These are phyloP conservation scores for Nyctibius grandis DNA, from an alignment of 2,797 vertebrate species.

Conservation along the genomic window DNA sequence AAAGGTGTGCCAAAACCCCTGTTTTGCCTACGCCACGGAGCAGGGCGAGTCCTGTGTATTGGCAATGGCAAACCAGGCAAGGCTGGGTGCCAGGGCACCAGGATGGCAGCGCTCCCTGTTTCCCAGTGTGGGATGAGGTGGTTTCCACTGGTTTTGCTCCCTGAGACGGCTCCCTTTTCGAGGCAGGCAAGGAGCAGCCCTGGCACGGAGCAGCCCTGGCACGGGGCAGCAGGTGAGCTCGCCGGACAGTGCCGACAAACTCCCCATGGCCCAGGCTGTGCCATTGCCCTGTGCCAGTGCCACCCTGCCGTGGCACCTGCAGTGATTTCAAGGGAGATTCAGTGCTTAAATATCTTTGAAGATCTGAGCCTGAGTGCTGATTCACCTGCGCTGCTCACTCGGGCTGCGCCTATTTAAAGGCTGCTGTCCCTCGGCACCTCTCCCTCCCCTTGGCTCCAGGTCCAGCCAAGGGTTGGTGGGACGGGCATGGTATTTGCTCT, in stretches of 20 bases:
- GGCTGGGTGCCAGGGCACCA: not conserved
- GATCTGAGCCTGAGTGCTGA: not conserved
- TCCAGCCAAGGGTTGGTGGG: fast-evolving
- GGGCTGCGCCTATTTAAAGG: not conserved
- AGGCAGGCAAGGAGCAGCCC: not conserved
- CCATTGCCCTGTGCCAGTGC: fast-evolving
- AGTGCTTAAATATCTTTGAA: not conserved
- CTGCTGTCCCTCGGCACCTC: fast-evolving
- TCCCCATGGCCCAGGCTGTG: not conserved
- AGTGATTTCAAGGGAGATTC: not conserved
- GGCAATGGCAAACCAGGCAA: not conserved
- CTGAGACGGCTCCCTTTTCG: fast-evolving
- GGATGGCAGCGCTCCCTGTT: not conserved
- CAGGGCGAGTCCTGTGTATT: not conserved
- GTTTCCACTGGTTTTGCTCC: not conserved
- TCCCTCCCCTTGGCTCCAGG: not conserved
- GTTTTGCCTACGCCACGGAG: not conserved
- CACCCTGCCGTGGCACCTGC: not conserved
- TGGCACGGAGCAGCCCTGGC: not conserved
- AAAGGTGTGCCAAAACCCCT: not conserved
- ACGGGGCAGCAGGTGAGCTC: not conserved
- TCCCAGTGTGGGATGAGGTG: fast-evolving
- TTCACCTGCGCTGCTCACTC: not conserved
- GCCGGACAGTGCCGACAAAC: fast-evolving
- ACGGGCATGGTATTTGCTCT: fast-evolving